These are phyloP conservation scores for Spinus pinus DNA, from an alignment of 2,797 vertebrate genomes.

Conservation along the genomic window DNA sequence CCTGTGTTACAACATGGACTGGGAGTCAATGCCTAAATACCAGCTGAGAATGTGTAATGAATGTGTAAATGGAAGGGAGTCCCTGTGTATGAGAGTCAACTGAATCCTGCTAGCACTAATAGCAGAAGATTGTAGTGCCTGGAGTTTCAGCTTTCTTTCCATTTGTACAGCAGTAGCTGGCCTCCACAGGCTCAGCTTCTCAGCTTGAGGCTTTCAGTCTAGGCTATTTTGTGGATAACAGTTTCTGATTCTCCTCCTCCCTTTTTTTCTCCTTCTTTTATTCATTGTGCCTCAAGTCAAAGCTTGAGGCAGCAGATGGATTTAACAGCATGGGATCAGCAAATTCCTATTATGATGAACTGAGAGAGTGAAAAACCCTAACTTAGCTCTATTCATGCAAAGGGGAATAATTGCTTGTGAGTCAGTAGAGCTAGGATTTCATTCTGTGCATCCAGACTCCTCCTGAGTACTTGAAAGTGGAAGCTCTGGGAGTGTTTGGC, in stretches of 20 bases:
- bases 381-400: conserved; percentile 40
- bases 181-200: not conserved
- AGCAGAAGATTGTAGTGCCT: not conserved
- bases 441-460: not conserved
- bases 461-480: conserved; percentile 12
- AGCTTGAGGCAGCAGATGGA: conserved; percentile 43
- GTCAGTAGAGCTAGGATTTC: conserved; percentile 19
- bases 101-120: not conserved
- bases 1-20: not conserved
- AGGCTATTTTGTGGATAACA: not conserved
- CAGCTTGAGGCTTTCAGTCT: not conserved
- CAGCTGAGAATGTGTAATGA: not conserved
- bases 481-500: not conserved
- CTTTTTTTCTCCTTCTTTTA: conserved; percentile 1
- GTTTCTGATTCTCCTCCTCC: conserved; percentile 1
- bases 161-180: not conserved
- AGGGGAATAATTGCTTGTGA: conserved; percentile 43
- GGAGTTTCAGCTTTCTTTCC: not conserved
- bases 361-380: conserved; percentile 6
- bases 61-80: not conserved
- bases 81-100: not conserved
- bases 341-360: conserved; percentile 48
- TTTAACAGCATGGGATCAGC: conserved; percentile 52
- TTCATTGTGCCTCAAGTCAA: conserved; percentile 11
- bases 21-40: not conserved